Evolutionary conservation across 2,113 vertebrate species (phyloP).

Genomic region (Amblyopsis rosae): DNA sequence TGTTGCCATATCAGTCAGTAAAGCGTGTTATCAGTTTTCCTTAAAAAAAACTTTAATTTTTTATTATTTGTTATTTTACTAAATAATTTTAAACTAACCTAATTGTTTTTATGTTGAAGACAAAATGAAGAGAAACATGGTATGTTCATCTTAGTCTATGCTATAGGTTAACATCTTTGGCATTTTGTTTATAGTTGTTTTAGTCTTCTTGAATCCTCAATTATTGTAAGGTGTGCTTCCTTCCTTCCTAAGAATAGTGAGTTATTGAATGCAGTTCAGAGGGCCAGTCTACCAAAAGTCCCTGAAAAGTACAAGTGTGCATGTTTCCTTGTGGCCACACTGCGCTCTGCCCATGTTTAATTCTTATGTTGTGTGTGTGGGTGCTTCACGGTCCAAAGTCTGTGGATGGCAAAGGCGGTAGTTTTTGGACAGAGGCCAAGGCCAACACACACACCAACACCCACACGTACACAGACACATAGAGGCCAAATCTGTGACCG

Average conservation of each 20-base stretch:
- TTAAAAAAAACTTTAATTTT: no score
- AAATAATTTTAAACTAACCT: background rate
- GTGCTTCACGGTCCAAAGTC: constrained; percentile 49
- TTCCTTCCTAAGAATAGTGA: constrained; percentile 46
- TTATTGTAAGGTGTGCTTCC: constrained; percentile 36
- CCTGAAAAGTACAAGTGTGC: constrained; percentile 24
- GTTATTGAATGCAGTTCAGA: constrained; percentile 25
- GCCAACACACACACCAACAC: constrained; percentile 42
- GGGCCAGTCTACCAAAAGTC: constrained; percentile 40
- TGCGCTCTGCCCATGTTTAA: background rate
- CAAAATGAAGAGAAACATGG: background rate
- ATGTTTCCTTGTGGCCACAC: constrained; percentile 3
- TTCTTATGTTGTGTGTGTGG: constrained; percentile 21
- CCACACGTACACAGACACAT: constrained; percentile 6
- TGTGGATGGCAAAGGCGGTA: constrained; percentile 52
- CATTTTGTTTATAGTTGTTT: background rate
- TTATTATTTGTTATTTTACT: background rate
- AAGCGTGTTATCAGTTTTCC: no score
- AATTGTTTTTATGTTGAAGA: background rate
- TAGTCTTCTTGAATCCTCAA: background rate
- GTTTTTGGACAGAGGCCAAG: constrained; percentile 61
- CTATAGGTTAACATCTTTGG: background rate
- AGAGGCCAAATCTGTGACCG: constrained; percentile 54
- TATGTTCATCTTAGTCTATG: no score
- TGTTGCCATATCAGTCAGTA: no score